Evolutionary conservation across 1,140 invertebrate species (phyloP).

Genomic region (Tetragonula clypearis): DNA sequence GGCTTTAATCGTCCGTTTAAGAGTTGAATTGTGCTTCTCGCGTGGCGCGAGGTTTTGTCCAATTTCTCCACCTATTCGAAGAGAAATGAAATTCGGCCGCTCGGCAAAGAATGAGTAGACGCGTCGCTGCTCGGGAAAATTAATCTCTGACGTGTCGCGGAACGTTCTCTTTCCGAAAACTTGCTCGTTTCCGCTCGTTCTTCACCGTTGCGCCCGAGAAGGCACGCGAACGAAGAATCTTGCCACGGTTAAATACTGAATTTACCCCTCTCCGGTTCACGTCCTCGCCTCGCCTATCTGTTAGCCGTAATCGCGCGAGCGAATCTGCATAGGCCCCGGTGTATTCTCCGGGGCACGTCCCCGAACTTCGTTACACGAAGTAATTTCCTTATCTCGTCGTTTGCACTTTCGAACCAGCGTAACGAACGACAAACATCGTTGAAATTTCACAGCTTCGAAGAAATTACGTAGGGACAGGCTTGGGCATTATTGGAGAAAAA

Average conservation of each 20-base stretch:
- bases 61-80: background rate
- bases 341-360: background rate
- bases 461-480: conserved; percentile 39
- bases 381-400: conserved; percentile 47
- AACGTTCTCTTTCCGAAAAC: conserved; percentile 7
- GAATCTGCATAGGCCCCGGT: background rate
- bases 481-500: too few relatives aligned
- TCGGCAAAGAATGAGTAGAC: background rate
- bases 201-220: background rate
- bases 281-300: background rate
- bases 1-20: too few relatives aligned
- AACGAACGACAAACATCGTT: conserved; percentile 45
- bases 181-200: background rate
- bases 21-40: too few relatives aligned
- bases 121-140: background rate
- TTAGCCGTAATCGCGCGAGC: conserved; percentile 2
- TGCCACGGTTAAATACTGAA: background rate
- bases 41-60: background rate
- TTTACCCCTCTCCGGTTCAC: background rate
- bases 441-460: conserved; percentile 30
- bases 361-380: conserved; percentile 35
- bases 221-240: background rate
- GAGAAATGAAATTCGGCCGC: background rate
- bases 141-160: background rate
- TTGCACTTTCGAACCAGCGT: conserved; percentile 31